Base-by-base conservation (phyloP, 2,888 invertebrate genomes). In the Hypselothyrea guttata region DNA sequence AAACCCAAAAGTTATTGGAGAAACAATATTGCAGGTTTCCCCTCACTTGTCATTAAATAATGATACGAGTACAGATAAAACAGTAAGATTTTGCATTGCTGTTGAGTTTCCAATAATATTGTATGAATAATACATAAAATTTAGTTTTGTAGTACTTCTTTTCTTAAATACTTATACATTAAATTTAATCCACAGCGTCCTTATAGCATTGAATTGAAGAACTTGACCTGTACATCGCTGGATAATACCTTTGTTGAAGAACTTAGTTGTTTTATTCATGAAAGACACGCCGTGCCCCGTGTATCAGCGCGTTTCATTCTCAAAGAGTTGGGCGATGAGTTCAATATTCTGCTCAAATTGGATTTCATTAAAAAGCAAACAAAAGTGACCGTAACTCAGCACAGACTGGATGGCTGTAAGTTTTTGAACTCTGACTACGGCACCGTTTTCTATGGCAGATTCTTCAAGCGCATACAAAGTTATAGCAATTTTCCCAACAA, bases 401-500 rank as follows among this genome's bases (percentile, higher is more conserved):
- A 7, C 7, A 28, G 7, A 9, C 7, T 28, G 5, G 28, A 28
- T 8, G 28, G 28, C 28, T 28, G 28, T 8, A 28, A 28, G 8
- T 28, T 28, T 28, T 8, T 28, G 7, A 44, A 46, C 4, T 33
- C 45, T 1, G 31, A 44, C 3, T 45, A 52, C 18, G 13, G 4
- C 0, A 62, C 38, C 7, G 52, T 37, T 16, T 27, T 66, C 1
- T 7, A 46, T 5, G 51, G 46, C 7, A 57, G 54, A 12, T 34
- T 66, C 15, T 49, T 63, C 2, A 47, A 44, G 12, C 53, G 55
- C 7, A 12, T 70, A 1, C 61, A 51, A 33, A 11, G 18, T 0
- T 15, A 7, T 1, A 67, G 71, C 44, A 73, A 71, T 59, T 38
- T 84, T 0, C 75, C 86, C 2, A 48, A n/a, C 7, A 49, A 12